Base-by-base conservation (phyloP, 2,797 vertebrate genomes). In the Enteromius afrohamiltoni region DNA sequence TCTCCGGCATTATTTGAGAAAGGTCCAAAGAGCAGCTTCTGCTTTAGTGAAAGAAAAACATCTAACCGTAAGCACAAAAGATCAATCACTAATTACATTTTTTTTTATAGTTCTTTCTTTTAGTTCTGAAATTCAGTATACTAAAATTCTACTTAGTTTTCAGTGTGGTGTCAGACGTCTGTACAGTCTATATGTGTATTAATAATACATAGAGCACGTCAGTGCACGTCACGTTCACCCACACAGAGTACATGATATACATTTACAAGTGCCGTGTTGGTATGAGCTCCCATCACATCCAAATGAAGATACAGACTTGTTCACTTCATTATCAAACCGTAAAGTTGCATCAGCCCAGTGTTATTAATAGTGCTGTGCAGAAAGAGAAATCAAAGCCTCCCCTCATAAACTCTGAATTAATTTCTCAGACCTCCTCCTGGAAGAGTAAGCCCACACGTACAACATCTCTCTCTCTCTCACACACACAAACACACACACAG, bases 391-490 rank as follows among this genome's bases (percentile, higher is more conserved):
- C 83, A 86, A 87, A 83, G 80, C 31, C 83, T 81, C 49, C 23
- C 69, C 69, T 79, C 73, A 86, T 84, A 69, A 85, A 77, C 70
- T 75, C 86, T 93, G 89, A 93, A 95, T 93, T 92, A 94, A 94
- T 95, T 93, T 77, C 86, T 93, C 92, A 94, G 88, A 94, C 89
- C 86, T 85, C 75, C 49, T 31, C 37, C 64, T 77, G 77, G 31
- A 86, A 74, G 73, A 81, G 45, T 53, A 80, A 64, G 62, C 70
- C 83, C 85, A 70, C 58, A 69, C 26, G 60, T 29, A 23, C 86
- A 79, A 62, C 53, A 31, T 17, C 14, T 31, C 26, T 31, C 60
- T 17, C 26, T 62, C 60, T 31, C 60, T 3, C 55, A 19, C 31
- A 40, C 79, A 71, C 79, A 6, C 83, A 75, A 88, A 84, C 23